Evolutionary conservation across 2,113 vertebrate species (phyloP), one percentile per base, ranked within the genome.

Genomic region (Maccullochella peelii): DNA sequence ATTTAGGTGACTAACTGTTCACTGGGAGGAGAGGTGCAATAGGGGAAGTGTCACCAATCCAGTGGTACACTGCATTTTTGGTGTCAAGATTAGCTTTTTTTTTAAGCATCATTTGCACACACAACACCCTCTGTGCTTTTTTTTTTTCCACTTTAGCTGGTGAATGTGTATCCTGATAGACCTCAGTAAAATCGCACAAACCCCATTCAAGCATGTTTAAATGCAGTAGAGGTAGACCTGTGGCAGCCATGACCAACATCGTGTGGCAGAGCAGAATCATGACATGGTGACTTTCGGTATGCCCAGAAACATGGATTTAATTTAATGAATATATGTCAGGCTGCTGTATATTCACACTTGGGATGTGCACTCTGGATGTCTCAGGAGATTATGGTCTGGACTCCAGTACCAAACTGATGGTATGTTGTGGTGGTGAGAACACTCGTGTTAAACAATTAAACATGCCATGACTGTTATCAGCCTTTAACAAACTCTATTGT

Each of bases 1-100:
- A 49, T 62, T 77, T 67, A 68, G 23, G 67, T 47, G 42, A 61
- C 33, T 40, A 61, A 73, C 3, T 73, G 9, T 58, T 30, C 36
- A 63, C 27, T 70, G 3, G 4, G 27, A 50, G 55, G 27, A 71
- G 54, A 66, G 15, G 44, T 62, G 10, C 36, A 76, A 25, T 15
- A 15, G 3, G 7, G 4, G 14, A 47, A 62, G 23, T 62, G 15
- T 70, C 57, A 77, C 57, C 36, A 65, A 6, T 63, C 12, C 12
- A 40, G 18, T 27, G 62, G 6, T 23, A 67, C 12, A 21, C 25
- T 11, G 42, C 8, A 21, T 47, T 66, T 81, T 42, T 30, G 15
- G 63, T 58, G 30, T 50, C 30, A 69, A 54, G 20, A 55, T 14
- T 30, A 0, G 2, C 6, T 50, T 59, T 61, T 67, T 78, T 61